Evolutionary conservation across 2,797 vertebrate genomes (phyloP), one percentile per base, ranked within the genome.

Genomic region (Garrulus glandarius): DNA sequence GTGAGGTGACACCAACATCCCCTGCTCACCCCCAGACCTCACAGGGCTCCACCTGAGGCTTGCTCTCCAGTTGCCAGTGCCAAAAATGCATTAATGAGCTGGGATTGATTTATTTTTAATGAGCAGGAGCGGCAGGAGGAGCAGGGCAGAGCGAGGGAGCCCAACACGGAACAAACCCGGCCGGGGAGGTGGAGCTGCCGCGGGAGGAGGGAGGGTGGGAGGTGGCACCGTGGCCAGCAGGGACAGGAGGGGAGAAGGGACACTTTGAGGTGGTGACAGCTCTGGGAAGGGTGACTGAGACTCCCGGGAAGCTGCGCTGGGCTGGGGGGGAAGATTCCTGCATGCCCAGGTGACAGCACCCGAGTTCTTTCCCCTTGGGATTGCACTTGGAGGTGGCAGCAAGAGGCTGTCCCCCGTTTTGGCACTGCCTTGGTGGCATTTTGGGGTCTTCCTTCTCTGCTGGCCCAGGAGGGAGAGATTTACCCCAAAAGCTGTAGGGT

Each of bases 241-340:
- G 61, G 64, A 37, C 12, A 29, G 36, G 18, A 17, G 19, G 15
- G 24, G 16, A 20, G 6, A 7, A 22, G 26, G 53, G 65, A 18
- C 29, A 29, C 27, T 55, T 60, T 1, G 4, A 43, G 47, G 6
- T 32, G 50, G 18, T 59, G 75, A 36, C 3, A 1, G 13, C 61
- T 49, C 1, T n/a, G 53, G 21, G 39, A 46, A 50, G 55, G 71
- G 39, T 0, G 2, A 20, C 11, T 1, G 39, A 30, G 20, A 7
- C 23, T 92, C 46, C 46, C 7, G 23, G 20, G 67, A 55, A 60
- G 50, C 65, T 36, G 55, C 9, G 3, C 32, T 12, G 64, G 27
- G 19, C 9, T 0, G 0, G 36, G 57, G 57, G 49, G 21, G 9
- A 47, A 32, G n/a, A 19, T 74, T 63, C 27, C 36, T 5, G 5